Conservation (phyloP, 2,797 vertebrate species). For the Lepus townsendii region DNA sequence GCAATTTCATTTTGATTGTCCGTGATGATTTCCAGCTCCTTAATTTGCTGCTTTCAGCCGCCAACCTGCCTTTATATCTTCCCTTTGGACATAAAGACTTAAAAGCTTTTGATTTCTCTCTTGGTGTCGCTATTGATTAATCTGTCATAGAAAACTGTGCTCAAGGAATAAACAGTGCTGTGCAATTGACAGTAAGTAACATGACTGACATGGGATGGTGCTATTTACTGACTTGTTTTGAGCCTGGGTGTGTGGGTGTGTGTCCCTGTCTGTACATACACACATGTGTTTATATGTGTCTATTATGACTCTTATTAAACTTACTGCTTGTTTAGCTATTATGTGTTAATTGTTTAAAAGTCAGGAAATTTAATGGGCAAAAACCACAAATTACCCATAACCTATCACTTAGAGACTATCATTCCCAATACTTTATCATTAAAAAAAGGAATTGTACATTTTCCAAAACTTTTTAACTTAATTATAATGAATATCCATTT, state of each 20-base stretch:
- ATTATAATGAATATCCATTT: too few species aligned
- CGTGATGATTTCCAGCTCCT: background rate
- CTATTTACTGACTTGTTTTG: constrained; percentile 8
- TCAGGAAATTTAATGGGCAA: background rate
- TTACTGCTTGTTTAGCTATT: background rate
- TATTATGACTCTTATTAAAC: background rate
- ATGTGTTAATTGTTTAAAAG: constrained; percentile 16
- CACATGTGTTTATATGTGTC: background rate
- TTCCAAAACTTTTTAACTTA: background rate
- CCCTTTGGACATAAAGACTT: background rate
- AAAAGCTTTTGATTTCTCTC: constrained; percentile 54
- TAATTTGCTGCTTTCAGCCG: constrained; percentile 5
- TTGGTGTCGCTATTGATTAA: constrained; percentile 46
- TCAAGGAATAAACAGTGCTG: background rate
- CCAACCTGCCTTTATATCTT: background rate
- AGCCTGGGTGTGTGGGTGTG: background rate
- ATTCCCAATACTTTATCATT: constrained; percentile 23
- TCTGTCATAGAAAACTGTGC: constrained; percentile 13
- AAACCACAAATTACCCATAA: constrained; percentile 15
- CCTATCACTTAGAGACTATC: background rate
- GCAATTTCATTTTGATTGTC: background rate
- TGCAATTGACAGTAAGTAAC: background rate
- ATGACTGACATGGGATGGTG: background rate
- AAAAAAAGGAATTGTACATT: background rate
- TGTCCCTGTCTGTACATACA: background rate